phyloP scores from a whole-genome alignment of 53 echinoderm and acorn worm genomes.

The Apostichopus leukothele region DNA sequence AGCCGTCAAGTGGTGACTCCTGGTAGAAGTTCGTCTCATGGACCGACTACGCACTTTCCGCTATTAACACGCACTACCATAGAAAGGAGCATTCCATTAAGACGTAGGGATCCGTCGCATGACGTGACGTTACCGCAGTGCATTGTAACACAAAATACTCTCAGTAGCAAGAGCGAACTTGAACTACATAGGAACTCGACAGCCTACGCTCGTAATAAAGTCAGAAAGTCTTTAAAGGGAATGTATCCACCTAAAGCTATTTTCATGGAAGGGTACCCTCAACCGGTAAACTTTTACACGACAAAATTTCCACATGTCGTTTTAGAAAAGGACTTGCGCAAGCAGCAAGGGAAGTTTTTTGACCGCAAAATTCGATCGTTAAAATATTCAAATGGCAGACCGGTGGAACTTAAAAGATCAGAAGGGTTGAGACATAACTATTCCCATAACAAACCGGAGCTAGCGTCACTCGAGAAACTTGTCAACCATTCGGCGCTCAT shows the following conservation, averaged over 20 bases:
- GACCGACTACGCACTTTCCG: background rate
- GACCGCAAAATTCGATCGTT: conserved; percentile 13
- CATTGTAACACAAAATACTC: background rate
- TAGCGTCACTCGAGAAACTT: conserved; percentile 26
- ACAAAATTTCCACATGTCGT: conserved; percentile 31
- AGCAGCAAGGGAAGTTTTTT: conserved; percentile 20
- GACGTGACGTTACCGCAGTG: conserved; percentile 29
- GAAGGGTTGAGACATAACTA: conserved; percentile 12
- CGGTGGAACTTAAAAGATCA: background rate
- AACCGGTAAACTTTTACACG: conserved; percentile 21
- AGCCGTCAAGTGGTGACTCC: background rate
- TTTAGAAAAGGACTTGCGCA: conserved; percentile 11
- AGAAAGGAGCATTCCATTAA: conserved; percentile 38
- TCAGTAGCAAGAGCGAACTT: background rate
- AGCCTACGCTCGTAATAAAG: background rate
- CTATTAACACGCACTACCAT: background rate
- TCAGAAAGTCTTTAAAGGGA: background rate
- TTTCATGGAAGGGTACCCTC: background rate
- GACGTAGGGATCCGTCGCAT: conserved; percentile 10
- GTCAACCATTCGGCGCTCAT: conserved; percentile 5
- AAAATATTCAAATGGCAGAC: conserved; percentile 17
- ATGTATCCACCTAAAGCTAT: conserved; percentile 32
- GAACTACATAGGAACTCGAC: background rate
- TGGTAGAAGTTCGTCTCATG: background rate
- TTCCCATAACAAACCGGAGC: conserved; percentile 4